phyloP scores from a whole-genome alignment of 2,113 vertebrate species.

The Myodes glareolus region DNA sequence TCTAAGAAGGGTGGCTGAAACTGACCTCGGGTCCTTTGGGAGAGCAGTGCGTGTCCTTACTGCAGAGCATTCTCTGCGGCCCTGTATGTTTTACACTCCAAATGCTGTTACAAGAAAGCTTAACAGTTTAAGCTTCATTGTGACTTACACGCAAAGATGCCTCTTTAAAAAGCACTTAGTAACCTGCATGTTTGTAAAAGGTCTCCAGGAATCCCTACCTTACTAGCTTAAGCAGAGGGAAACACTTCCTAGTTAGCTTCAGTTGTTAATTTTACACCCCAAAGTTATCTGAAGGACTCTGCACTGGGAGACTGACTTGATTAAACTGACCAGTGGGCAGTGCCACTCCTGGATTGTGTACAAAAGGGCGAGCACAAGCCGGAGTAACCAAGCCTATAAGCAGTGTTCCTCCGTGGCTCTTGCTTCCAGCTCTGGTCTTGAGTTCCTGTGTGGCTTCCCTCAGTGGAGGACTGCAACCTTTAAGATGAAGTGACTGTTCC shows the following conservation, averaged over 20 bases:
- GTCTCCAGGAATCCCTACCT: background rate
- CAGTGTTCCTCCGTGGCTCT: background rate
- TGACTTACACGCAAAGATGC: slow-evolving; percentile 20
- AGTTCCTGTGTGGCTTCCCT: background rate
- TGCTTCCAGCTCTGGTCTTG: background rate
- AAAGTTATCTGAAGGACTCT: background rate
- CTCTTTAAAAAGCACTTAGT: background rate
- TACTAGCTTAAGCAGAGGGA: background rate
- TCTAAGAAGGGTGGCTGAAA: background rate
- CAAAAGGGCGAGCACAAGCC: too few relatives aligned
- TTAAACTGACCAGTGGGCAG: background rate
- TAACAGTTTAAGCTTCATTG: slow-evolving; percentile 31
- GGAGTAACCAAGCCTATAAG: too few relatives aligned
- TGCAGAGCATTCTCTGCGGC: background rate
- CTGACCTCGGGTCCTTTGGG: background rate
- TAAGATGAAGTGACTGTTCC: background rate
- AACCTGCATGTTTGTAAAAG: slow-evolving; percentile 28
- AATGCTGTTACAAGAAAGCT: background rate
- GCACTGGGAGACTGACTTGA: background rate
- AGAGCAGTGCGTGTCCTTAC: background rate
- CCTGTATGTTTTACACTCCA: background rate
- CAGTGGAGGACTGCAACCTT: background rate
- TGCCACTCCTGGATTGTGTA: background rate
- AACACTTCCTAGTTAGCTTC: background rate
- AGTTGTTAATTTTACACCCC: background rate